Base-by-base conservation (phyloP, 2,113 vertebrate species). In the Saimiri boliviensis region DNA sequence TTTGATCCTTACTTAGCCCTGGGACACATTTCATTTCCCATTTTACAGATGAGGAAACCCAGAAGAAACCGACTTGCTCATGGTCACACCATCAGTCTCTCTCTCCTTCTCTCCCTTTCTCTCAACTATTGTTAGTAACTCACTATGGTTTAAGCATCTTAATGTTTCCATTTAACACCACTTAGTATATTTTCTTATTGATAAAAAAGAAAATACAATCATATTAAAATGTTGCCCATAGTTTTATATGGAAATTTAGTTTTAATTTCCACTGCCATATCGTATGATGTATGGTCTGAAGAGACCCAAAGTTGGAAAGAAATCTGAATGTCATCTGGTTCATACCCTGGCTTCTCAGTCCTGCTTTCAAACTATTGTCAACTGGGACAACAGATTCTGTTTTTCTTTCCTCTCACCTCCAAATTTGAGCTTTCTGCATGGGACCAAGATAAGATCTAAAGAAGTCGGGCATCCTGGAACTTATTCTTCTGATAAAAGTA, bases 21-120 rank as follows among this genome's bases (percentile, higher is more conserved):
- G 81, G 80, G 63, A 95, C 92, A 88, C 79, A 77, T 85, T 96
- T 90, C 66, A 71, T 95, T 95, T 94, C 71, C 52, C 81, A 82
- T 85, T 68, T 96, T 82, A 77, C 3, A 23, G 88, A 85, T 82
- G 35, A 88, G 89, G 85, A 96, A 96, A 94, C 27, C 6, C 71
- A 58, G 42, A 90, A 87, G 85, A 95, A 85, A 90, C 21, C 32
- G 85, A 80, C 96, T 92, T 92, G 60, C 54, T 90, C 20, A 6
- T 12, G 35, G 25, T 86, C 87, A 81, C n/a, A 74, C 32, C 1
- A 6, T 25, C 30, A 40, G 30, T 76, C 13, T 20, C n/a, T 68
- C 14, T 3, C 16, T 80, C 19, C 42, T 20, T 52, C 35, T 80
- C 3, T 40, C 49, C 74, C 35, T 80, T 68, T 92, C 21, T 96